Conservation (phyloP, 2,113 vertebrate species). For the Podarcis cretensis region DNA sequence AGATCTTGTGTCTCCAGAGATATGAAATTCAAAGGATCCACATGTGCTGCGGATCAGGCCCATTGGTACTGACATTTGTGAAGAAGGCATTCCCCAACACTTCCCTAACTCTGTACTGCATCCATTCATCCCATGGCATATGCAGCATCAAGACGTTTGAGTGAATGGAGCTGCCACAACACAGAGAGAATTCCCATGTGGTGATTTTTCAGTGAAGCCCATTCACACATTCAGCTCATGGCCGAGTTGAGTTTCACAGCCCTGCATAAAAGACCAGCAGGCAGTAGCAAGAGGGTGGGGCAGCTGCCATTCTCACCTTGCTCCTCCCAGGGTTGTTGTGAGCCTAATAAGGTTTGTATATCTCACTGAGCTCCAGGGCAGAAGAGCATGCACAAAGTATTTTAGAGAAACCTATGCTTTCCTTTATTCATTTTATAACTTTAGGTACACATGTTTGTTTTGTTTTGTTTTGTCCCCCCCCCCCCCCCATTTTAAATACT, state of each 20-base stretch:
- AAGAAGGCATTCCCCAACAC: no score
- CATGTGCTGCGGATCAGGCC: no score
- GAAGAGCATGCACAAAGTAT: neutral
- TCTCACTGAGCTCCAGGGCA: no score
- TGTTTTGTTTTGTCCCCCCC: no score
- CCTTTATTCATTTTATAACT: rapidly evolving
- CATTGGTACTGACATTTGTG: no score
- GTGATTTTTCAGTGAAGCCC: neutral
- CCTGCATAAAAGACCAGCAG: neutral
- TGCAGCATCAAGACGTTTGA: neutral
- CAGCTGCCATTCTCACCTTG: no score
- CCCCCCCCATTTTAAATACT: no score
- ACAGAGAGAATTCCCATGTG: neutral
- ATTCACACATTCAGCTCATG: neutral
- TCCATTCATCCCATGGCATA: neutral
- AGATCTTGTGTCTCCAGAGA: no score
- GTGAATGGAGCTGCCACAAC: neutral
- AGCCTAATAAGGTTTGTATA: neutral
- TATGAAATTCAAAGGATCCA: neutral
- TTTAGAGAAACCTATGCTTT: neutral
- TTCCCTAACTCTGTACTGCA: no score
- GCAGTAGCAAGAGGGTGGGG: neutral
- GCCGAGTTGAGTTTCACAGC: neutral
- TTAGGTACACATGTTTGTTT: no score
- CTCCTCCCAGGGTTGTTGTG: neutral